phyloP scores from a whole-genome alignment of 2,113 vertebrate genomes.

The Clupea harengus region DNA sequence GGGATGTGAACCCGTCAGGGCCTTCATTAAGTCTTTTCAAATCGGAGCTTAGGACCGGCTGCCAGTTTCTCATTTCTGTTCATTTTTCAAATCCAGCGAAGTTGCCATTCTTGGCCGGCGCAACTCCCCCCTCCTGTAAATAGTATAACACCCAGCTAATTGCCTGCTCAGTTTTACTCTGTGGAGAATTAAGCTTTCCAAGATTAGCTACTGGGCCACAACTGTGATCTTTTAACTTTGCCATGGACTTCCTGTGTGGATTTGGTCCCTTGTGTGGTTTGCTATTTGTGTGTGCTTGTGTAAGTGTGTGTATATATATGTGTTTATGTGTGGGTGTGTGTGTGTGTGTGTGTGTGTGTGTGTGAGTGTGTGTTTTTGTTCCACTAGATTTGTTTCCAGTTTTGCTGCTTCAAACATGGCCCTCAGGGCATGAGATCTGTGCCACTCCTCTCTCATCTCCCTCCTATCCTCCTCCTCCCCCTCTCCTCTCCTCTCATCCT shows the following conservation, averaged over 20 bases:
- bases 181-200: background rate
- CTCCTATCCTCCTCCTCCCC: slow-evolving; percentile 45
- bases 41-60: background rate
- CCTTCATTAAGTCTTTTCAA: slow-evolving; percentile 1
- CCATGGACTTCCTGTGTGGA: background rate
- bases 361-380: background rate
- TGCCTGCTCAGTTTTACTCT: background rate
- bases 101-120: slow-evolving; percentile 9
- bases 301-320: background rate
- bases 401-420: slow-evolving; percentile 49
- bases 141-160: background rate
- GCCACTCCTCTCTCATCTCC: background rate
- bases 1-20: background rate
- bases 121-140: background rate
- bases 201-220: slow-evolving; percentile 13
- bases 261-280: background rate
- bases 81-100: background rate
- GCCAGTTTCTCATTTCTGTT: background rate
- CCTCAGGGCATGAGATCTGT: slow-evolving; percentile 43
- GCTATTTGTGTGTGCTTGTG: background rate
- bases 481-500: slow-evolving; percentile 38
- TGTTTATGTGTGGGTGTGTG: background rate
- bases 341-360: background rate
- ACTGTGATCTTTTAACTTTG: slow-evolving; percentile 14
- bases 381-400: slow-evolving; percentile 8